Conservation (phyloP, 2,797 vertebrate genomes). For the Falco cherrug region DNA sequence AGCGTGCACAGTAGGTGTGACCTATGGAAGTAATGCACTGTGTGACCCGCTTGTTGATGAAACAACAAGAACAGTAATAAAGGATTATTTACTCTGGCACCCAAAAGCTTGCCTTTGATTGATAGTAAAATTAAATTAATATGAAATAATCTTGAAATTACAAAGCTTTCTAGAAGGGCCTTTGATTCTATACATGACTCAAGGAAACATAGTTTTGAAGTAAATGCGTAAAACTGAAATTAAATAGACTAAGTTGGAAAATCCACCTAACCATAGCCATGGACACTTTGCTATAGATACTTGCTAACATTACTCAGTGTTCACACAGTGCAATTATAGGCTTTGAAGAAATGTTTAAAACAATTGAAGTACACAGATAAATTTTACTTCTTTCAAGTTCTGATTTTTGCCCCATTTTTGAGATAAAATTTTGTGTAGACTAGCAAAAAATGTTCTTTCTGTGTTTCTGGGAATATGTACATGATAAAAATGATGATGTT, state of each 20-base stretch:
- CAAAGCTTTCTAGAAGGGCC: slow-evolving; percentile 37
- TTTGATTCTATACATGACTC: slow-evolving; percentile 47
- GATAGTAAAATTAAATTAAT: slow-evolving; percentile 57
- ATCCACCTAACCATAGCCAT: neutral
- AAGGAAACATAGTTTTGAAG: slow-evolving; percentile 25
- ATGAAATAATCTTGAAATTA: slow-evolving; percentile 58
- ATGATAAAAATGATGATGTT: neutral
- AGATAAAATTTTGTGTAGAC: neutral
- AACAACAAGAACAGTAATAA: slow-evolving; percentile 50
- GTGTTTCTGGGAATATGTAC: neutral
- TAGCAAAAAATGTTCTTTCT: neutral
- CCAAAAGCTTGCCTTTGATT: slow-evolving; percentile 44
- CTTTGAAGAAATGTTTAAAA: neutral
- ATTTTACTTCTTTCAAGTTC: neutral
- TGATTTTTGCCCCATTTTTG: neutral
- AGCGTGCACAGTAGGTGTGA: slow-evolving; percentile 27
- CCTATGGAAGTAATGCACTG: neutral
- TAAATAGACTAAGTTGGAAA: neutral
- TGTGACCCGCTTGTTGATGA: slow-evolving; percentile 38
- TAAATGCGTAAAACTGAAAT: slow-evolving; percentile 19
- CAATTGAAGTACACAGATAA: neutral
- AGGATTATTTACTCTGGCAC: slow-evolving; percentile 37
- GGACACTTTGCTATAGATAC: neutral
- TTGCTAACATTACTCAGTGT: neutral
- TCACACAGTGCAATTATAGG: neutral